phyloP scores from a whole-genome alignment of 1,140 invertebrate genomes.

The Scaptomyza graminum region DNA sequence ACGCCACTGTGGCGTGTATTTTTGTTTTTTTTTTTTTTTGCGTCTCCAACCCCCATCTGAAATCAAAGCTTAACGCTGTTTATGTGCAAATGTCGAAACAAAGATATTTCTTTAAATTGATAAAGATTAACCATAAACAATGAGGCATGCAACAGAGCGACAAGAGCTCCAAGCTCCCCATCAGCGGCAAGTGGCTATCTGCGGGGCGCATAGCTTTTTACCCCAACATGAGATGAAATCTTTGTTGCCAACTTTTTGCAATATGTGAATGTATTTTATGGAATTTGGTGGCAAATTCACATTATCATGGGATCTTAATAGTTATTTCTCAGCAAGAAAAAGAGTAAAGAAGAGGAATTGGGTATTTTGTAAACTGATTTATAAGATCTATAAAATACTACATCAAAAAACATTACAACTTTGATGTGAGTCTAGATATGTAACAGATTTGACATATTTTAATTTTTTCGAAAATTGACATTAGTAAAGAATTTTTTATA shows the following conservation, averaged over 20 bases:
- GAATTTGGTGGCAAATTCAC: constrained; percentile 2
- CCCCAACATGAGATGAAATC: constrained; percentile 1
- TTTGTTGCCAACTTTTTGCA: constrained; percentile 5
- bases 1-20: constrained; percentile 65
- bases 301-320: not conserved
- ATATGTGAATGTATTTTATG: constrained; percentile 7
- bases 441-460: not conserved
- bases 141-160: constrained; percentile 38
- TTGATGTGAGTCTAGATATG: not conserved
- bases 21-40: constrained; percentile 4
- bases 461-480: no score
- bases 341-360: not conserved
- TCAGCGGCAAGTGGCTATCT: constrained; percentile 38
- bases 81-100: constrained; percentile 82
- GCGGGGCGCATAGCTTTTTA: constrained; percentile 31
- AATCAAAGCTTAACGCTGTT: constrained; percentile 67
- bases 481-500: no score
- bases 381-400: not conserved
- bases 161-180: constrained; percentile 18
- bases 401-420: not conserved
- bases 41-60: constrained; percentile 6
- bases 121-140: constrained; percentile 80
- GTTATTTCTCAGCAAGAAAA: not conserved
- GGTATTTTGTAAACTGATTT: not conserved
- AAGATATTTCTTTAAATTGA: constrained; percentile 83